phyloP scores from a whole-genome alignment of 2,113 vertebrate species.

The Vulpes ferrilata region DNA sequence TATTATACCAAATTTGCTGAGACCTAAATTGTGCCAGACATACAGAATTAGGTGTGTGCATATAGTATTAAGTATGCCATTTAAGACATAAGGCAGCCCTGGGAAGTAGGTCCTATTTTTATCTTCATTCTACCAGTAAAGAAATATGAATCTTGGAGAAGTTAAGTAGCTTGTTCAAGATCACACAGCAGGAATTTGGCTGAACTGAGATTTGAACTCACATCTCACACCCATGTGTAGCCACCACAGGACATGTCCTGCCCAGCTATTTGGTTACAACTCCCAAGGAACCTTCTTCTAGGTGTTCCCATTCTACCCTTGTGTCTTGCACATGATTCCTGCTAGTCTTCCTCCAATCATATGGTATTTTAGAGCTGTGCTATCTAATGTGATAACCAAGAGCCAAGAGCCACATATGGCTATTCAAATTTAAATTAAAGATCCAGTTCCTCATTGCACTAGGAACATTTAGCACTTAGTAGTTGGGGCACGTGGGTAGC shows the following conservation, averaged over 20 bases:
- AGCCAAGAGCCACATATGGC: neutral
- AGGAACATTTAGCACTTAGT: neutral
- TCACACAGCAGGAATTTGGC: neutral
- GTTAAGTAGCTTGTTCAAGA: neutral
- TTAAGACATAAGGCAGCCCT: neutral
- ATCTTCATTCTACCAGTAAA: neutral
- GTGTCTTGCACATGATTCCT: neutral
- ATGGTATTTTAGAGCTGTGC: neutral
- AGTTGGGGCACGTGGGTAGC: neutral
- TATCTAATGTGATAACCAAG: neutral
- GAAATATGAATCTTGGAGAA: neutral
- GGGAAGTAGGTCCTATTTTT: neutral
- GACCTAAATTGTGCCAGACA: neutral
- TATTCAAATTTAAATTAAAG: slow-evolving; percentile 31
- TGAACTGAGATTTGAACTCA: neutral
- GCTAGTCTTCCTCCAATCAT: neutral
- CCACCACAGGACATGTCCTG: neutral
- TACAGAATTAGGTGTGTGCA: neutral
- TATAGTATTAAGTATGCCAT: neutral
- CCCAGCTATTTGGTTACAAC: neutral
- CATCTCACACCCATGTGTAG: neutral
- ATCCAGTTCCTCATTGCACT: neutral
- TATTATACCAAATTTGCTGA: neutral
- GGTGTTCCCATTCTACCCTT: neutral
- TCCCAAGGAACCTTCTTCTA: neutral